Evolutionary conservation across 2,113 vertebrate species (phyloP).

Genomic region (Rhinoptilus africanus): DNA sequence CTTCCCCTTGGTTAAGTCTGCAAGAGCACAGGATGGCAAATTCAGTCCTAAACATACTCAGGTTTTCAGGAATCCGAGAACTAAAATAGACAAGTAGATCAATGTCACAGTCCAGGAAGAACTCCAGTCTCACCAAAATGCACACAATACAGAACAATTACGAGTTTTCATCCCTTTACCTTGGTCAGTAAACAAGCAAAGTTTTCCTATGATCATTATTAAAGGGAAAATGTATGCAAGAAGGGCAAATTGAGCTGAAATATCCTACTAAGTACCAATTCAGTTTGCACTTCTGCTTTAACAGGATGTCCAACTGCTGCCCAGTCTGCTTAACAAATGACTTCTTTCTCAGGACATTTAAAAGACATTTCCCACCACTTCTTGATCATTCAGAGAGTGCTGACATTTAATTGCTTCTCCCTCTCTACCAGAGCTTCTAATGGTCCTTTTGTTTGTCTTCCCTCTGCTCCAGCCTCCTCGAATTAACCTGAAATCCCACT

Average conservation of each 20-base stretch:
- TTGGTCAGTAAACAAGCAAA: background rate
- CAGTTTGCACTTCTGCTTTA: background rate
- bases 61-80: background rate
- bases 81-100: background rate
- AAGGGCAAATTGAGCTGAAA: background rate
- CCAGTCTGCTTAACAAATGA: background rate
- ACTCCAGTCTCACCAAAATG: background rate
- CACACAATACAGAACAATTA: background rate
- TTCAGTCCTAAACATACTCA: background rate
- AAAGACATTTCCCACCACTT: background rate
- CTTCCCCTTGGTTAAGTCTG: background rate
- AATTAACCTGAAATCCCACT: background rate
- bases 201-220: background rate
- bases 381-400: background rate
- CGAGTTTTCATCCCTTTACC: background rate
- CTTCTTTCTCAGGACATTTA: background rate
- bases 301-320: accelerated
- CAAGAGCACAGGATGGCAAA: background rate
- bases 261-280: background rate
- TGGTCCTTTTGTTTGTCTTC: background rate
- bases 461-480: background rate
- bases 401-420: background rate
- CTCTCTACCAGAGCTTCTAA: background rate
- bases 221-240: accelerated
- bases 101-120: background rate